These are phyloP conservation scores for Smittia aterrima DNA, from an alignment of 2,888 invertebrate species.

Conservation along the genomic window DNA sequence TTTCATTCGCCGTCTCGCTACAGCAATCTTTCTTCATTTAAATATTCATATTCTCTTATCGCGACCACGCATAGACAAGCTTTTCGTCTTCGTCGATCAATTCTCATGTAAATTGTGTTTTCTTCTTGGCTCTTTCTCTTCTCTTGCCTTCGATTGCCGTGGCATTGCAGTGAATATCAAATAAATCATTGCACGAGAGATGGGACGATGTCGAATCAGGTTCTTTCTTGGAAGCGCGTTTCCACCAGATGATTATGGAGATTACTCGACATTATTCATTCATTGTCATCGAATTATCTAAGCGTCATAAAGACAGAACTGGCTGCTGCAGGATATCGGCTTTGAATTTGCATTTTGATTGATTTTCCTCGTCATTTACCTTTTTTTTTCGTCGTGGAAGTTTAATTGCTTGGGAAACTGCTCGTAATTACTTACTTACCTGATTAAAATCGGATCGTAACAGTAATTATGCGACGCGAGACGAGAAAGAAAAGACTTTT, in stretches of 20 bases:
- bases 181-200: slow-evolving; percentile 22
- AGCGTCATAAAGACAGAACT: background rate
- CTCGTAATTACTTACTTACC: background rate
- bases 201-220: background rate
- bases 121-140: background rate
- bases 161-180: background rate
- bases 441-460: background rate
- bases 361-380: slow-evolving; percentile 24
- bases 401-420: background rate
- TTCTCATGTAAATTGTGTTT: background rate
- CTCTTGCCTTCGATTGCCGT: background rate
- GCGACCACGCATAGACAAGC: slow-evolving; percentile 15
- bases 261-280: slow-evolving; percentile 40
- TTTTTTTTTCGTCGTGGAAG: background rate
- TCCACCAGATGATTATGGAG: slow-evolving; percentile 32
- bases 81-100: slow-evolving; percentile 8
- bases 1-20: slow-evolving; percentile 3
- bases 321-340: slow-evolving; percentile 24
- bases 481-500: too few relatives aligned
- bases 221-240: background rate
- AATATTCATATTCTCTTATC: slow-evolving; percentile 20
- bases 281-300: slow-evolving; percentile 40
- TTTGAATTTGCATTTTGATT: slow-evolving; percentile 40
- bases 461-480: too few relatives aligned
- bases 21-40: slow-evolving; percentile 15